Base-by-base conservation (phyloP, 2,113 vertebrate genomes). In the Columba janthina region DNA sequence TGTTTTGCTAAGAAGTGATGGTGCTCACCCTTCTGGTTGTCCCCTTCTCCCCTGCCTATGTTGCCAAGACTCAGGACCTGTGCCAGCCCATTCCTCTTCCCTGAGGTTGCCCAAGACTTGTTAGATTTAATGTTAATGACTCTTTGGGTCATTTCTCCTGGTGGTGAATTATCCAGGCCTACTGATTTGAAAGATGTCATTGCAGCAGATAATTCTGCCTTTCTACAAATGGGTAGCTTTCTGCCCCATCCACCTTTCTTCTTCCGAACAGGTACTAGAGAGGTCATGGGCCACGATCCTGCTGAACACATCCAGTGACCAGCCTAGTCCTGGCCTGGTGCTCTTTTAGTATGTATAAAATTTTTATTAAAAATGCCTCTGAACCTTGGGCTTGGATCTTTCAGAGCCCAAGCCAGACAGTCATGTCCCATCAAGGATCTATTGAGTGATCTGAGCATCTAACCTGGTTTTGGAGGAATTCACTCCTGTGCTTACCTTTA, bases 231-330 rank as follows among this genome's bases (percentile, higher is more conserved):
- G 5, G 0, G 73, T 54, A 65, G 19, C 46, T 80, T 74, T 88
- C 69, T 80, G 42, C 29, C 88, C 69, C 67, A 46, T 50, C 64
- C 62, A 57, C 34, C 38, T 89, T 25, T 42, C 20, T 71, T 67
- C 86, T 71, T 88, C 57, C 50, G 62, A 46, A 44, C 5, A 61
- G 40, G 19, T 24, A 36, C 62, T 44, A 9, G 62, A 80, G 40
- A 58, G 19, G 3, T 50, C n/a, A 51, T 31, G 65, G 50, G 4
- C 20, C 65, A 28, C 46, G 67, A 69, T 85, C 38, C 54, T 80
- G 24, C 50, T 51, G 60, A 42, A 38, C 0, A 0, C 36, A 66
- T 57, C 32, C 51, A 29, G 62, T 48, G 51, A 38, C 48, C 38
- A 87, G 22, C n/a, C 42, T 25, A 19, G 15, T 40, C 60, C 42